Base-by-base conservation (phyloP, 2,797 vertebrate species). In the Anas acuta region DNA sequence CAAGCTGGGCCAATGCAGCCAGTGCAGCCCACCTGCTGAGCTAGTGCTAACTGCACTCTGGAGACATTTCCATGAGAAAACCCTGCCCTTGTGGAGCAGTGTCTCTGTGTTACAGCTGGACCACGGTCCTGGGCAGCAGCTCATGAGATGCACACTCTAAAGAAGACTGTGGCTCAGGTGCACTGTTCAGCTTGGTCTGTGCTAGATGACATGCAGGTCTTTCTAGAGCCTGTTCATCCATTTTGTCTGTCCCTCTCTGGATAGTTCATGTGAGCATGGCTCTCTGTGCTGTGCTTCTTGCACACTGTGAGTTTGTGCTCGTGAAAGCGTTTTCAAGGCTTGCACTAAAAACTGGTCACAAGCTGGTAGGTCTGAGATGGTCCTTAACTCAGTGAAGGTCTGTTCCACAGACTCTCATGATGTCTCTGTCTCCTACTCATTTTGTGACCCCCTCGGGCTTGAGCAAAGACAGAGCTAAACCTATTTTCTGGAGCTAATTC, bases 301-400 rank as follows among this genome's bases (percentile, higher is more conserved):
- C 30, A 5, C 3, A 0, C 35, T 16, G 32, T 0, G 0, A 45
- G 37, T 53, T 84, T 21, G 3, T 32, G 17, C n/a, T n/a, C 25
- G 10, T 60, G 43, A 33, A 62, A 21, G 62, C 51, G 41, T 28
- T 25, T 75, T 86, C 19, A 39, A 58, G 60, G 62, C 18, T 53
- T 1, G 14, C 0, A 0, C 33, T 61, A 1, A 14, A 41, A 2
- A 0, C 32, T 45, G 35, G 25, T 69, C 43, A 28, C n/a, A 58
- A 71, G 64, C 20, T 76, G 65, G 11, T 53, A 70, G 37, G 57
- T 39, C 57, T 35, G 56, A 79, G 37, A 11, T 47, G 51, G 57
- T 70, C 22, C 30, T 41, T 35, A 28, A 28, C 57, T 23, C 64
- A 18, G 15, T 35, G 69, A 65, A 47, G 13, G 13, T 39, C 56